A percentile compares a stretch with the other conserved stretches of the same genome.
phyloP scores from a whole-genome alignment of 2,888 invertebrate species.

The Tinea trinotella region DNA sequence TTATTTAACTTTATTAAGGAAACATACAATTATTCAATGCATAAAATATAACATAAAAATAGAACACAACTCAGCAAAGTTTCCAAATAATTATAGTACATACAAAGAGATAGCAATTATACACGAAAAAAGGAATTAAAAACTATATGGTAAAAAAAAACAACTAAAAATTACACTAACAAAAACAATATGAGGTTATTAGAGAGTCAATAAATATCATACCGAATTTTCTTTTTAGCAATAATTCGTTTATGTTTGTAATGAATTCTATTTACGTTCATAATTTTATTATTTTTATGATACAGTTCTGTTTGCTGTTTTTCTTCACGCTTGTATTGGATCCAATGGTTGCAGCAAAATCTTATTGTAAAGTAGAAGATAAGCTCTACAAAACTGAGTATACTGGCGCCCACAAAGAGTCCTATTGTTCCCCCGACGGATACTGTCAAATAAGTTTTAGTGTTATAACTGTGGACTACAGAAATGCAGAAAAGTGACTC shows the following conservation, averaged over 20 bases:
- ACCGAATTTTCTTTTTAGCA: not conserved
- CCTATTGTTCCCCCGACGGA: constrained; percentile 77
- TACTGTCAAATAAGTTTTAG: constrained; percentile 53
- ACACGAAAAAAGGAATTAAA: no score
- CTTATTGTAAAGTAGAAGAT: constrained; percentile 74
- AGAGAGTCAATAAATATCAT: not conserved
- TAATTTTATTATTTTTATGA: not conserved
- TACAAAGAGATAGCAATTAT: no score
- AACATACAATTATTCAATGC: no score
- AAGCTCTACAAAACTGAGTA: constrained; percentile 77
- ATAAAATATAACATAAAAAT: no score
- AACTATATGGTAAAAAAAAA: no score
- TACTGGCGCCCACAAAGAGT: constrained; percentile 76
- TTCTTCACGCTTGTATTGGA: constrained; percentile 26
- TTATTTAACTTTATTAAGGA: no score
- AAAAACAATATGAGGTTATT: no score
- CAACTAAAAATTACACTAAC: no score
- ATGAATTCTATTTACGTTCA: not conserved
- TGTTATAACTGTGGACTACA: no score
- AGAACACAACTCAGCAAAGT: no score
- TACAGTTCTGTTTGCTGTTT: not conserved
- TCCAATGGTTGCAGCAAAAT: constrained; percentile 48
- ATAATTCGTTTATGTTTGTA: not conserved
- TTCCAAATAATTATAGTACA: no score
- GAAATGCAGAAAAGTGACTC: no score